phyloP scores from a whole-genome alignment of 2,797 vertebrate genomes.

The Helicolenus hilgendorfi region DNA sequence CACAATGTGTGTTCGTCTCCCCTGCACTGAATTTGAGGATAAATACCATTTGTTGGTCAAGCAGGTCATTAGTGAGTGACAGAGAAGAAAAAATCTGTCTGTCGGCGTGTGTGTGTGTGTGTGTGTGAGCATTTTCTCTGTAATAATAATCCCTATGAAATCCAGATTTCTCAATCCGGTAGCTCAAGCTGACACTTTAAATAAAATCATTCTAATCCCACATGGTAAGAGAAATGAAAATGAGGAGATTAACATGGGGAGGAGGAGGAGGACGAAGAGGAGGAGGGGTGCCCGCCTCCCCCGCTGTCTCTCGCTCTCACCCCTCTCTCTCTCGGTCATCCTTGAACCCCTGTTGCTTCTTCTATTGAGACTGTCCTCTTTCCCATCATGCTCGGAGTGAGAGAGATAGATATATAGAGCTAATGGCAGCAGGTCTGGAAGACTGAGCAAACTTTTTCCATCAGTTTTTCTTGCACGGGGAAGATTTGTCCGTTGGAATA shows the following conservation, averaged over 20 bases:
- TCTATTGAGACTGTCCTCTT: conserved; percentile 23
- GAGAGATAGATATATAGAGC: background rate
- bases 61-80: conserved; percentile 82
- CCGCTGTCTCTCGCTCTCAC: background rate
- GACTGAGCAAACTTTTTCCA: conserved; percentile 2
- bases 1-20: conserved; percentile 38
- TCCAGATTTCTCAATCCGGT: conserved; percentile 97
- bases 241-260: conserved; percentile 96
- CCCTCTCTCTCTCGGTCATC: conserved; percentile 17
- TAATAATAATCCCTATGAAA: conserved; percentile 98
- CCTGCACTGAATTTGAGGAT: conserved; percentile 58
- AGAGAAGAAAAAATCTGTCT: conserved; percentile 66
- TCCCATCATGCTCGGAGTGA: background rate
- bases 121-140: conserved; percentile 58
- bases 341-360: conserved; percentile 54
- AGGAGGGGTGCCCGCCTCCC: conserved; percentile 43
- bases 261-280: conserved; percentile 8
- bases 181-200: conserved; percentile 99
- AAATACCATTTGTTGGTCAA: conserved; percentile 83
- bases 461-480: background rate
- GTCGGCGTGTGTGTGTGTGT: conserved; percentile 19
- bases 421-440: conserved; percentile 7
- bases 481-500: background rate
- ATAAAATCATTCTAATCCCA: conserved; percentile 99
- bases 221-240: conserved; percentile 98